Evolutionary conservation across 1,140 invertebrate genomes (phyloP).

Genomic region (Zeugodacus cucurbitae): DNA sequence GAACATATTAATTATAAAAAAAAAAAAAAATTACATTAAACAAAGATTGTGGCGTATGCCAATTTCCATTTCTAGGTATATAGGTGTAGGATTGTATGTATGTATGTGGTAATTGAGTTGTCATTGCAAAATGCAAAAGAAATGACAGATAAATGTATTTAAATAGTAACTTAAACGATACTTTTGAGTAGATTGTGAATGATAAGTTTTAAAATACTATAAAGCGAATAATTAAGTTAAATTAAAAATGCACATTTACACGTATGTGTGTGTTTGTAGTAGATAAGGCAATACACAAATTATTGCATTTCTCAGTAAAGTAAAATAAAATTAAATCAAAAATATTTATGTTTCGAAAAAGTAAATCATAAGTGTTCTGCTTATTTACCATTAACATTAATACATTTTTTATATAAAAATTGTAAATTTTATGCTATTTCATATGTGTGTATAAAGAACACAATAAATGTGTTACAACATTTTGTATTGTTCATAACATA

Average conservation of each 20-base stretch:
- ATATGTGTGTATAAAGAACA: neutral
- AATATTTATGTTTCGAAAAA: neutral
- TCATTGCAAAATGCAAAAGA: no score
- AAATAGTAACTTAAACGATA: neutral
- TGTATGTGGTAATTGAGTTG: neutral
- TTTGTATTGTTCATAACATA: neutral
- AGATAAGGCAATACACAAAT: neutral
- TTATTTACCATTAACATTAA: neutral
- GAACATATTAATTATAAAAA: slow-evolving; percentile 17
- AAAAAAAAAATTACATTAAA: neutral
- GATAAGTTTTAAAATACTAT: neutral
- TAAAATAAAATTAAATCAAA: neutral
- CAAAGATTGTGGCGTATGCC: neutral
- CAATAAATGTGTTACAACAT: neutral
- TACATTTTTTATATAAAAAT: slow-evolving; percentile 2
- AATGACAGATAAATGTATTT: neutral
- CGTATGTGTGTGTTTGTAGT: neutral
- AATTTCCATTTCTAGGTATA: neutral
- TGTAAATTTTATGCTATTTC: neutral
- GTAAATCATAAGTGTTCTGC: neutral
- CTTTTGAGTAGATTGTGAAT: neutral
- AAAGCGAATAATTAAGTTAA: neutral
- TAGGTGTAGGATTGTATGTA: neutral
- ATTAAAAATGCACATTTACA: neutral
- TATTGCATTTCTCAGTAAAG: neutral